Evolutionary conservation across 1,140 invertebrate species (phyloP), one percentile per base, ranked within the genome.

Genomic region (Drosophila saltans): DNA sequence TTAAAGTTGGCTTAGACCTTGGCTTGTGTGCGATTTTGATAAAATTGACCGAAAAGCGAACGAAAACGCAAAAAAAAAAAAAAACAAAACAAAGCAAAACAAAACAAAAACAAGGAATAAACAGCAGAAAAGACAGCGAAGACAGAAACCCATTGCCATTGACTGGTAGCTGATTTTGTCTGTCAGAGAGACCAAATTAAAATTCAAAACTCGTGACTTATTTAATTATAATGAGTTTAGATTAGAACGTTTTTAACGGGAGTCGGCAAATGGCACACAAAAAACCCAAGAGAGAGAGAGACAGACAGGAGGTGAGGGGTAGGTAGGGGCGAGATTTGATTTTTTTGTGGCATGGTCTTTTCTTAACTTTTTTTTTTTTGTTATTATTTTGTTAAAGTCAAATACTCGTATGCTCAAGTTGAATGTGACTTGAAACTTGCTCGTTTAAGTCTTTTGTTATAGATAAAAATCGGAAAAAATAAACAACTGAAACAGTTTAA

Each of bases 161-260:
- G 80, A 84, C 80, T 77, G 72, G 80, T 83, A 74, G 83, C 80
- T 72, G 83, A 80, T 89, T 77, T 83, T 80, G 83, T 86, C 82
- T 80, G 72, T 86, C 67, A 68, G 73, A 72, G 71, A 69, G 41
- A 70, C 75, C 74, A 70, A 89, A 90, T 89, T 89, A 89, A 90
- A 89, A 89, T 89, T 89, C 85, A 90, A 90, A 90, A 90, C 85
- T 89, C 84, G 84, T 89, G 84, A 89, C 84, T 89, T 90, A 90
- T 90, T 89, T 89, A 89, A 89, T 89, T 89, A 90, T 89, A 88
- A 88, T 88, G 84, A 88, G 84, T 89, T 90, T 69, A 89, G 84
- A 88, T 89, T 89, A 89, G 84, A 88, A 89, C 69, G 80, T 81
- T 80, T 80, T 83, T 78, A 81, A 81, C 82, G 84, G 83, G 83